phyloP scores from a whole-genome alignment of 1,140 invertebrate species.

The Leptonema lineaticorne region DNA sequence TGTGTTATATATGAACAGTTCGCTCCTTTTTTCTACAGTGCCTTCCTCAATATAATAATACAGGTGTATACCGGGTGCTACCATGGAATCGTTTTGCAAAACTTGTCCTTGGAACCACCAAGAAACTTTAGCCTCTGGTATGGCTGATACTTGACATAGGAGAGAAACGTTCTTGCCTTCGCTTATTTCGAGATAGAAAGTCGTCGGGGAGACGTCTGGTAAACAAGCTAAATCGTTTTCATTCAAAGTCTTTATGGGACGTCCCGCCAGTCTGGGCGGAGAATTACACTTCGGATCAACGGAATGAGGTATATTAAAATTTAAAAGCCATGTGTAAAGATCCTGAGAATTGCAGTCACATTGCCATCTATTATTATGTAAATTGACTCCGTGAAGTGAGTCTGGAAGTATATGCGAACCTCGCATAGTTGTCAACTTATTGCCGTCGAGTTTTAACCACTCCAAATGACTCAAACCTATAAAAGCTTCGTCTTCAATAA shows the following conservation, averaged over 20 bases:
- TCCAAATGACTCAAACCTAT: slow-evolving; percentile 77
- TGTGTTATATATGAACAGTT: slow-evolving; percentile 73
- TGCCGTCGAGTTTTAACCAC: slow-evolving; percentile 81
- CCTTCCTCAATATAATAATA: slow-evolving; percentile 70
- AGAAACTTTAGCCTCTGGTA: slow-evolving; percentile 73
- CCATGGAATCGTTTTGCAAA: slow-evolving; percentile 68
- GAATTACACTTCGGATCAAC: slow-evolving; percentile 75
- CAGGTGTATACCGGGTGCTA: slow-evolving; percentile 63
- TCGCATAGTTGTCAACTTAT: slow-evolving; percentile 70
- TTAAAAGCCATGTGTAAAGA: slow-evolving; percentile 74
- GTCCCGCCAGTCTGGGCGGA: slow-evolving; percentile 66
- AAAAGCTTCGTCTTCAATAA: slow-evolving; percentile 78
- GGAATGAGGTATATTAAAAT: slow-evolving; percentile 69
- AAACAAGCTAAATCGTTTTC: slow-evolving; percentile 78
- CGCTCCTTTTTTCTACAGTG: slow-evolving; percentile 69
- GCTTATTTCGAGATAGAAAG: slow-evolving; percentile 71
- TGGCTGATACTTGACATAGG: slow-evolving; percentile 73
- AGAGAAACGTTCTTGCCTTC: slow-evolving; percentile 79
- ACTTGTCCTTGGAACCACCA: slow-evolving; percentile 80
- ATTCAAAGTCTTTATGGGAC: slow-evolving; percentile 68
- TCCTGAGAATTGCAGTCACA: slow-evolving; percentile 82
- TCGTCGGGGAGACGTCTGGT: slow-evolving; percentile 71
- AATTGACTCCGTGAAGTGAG: slow-evolving; percentile 71
- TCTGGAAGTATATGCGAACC: slow-evolving; percentile 70
- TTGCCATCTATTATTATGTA: slow-evolving; percentile 86